Conservation (phyloP, 2,797 vertebrate species). For the Vespertilio murinus region DNA sequence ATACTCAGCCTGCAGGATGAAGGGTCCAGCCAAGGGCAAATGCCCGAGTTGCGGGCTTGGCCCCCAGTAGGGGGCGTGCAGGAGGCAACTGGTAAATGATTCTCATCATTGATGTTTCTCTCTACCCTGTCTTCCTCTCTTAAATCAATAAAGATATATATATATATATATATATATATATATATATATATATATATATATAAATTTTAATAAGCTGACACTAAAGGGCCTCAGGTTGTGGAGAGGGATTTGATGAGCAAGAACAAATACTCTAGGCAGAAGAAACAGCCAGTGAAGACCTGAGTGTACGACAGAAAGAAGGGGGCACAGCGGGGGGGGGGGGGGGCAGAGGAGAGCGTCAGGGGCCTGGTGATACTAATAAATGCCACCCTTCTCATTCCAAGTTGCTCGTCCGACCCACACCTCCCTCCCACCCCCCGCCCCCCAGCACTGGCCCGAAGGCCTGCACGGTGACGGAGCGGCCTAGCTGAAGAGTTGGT, state of each 20-base stretch:
- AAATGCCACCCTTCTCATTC: background rate
- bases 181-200: too few species aligned
- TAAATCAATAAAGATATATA: background rate
- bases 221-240: background rate
- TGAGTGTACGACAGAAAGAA: background rate
- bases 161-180: too few species aligned
- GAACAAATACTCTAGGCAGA: background rate
- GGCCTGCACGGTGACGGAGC: background rate
- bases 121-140: background rate
- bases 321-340: accelerated
- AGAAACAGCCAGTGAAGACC: background rate
- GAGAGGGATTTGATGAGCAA: background rate
- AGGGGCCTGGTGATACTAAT: too few species aligned
- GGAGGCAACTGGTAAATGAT: too few species aligned
- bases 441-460: background rate
- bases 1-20: too few species aligned
- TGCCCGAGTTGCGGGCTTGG: too few species aligned
- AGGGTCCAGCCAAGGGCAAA: too few species aligned
- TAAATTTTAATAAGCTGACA: background rate
- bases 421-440: too few species aligned
- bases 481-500: background rate
- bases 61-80: too few species aligned
- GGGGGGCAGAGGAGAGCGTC: background rate
- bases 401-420: background rate
- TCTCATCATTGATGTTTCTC: background rate